These are phyloP conservation scores for Tachysurus fulvidraco DNA, from an alignment of 2,113 vertebrate species.

Conservation along the genomic window DNA sequence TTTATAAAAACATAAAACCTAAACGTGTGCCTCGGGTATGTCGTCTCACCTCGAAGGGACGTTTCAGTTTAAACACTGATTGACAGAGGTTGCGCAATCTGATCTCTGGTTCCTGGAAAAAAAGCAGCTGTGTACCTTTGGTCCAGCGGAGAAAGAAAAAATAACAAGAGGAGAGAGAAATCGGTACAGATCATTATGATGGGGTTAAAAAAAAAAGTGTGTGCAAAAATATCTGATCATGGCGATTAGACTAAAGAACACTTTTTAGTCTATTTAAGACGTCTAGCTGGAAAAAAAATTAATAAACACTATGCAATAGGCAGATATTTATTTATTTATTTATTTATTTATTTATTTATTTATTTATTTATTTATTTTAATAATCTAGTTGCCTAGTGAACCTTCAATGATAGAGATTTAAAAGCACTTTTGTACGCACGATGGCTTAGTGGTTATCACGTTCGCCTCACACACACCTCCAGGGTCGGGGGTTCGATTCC, in stretches of 20 bases:
- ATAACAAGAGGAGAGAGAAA: neutral
- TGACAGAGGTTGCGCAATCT: neutral
- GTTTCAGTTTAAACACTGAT: constrained; percentile 31
- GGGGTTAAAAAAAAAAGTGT: neutral
- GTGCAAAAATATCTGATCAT: neutral
- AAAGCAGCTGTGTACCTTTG: constrained; percentile 9
- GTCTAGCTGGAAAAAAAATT: neutral
- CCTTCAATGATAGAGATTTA: too few relatives aligned
- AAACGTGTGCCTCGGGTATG: neutral
- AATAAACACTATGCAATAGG: neutral
- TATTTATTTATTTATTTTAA: neutral
- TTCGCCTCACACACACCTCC: too few relatives aligned
- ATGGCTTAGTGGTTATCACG: too few relatives aligned
- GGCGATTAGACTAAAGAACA: neutral
- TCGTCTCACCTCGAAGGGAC: neutral
- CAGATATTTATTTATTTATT: neutral
- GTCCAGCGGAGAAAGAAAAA: neutral
- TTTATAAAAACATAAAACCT: too few relatives aligned
- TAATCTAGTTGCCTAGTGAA: neutral
- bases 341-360: neutral
- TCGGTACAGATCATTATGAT: neutral
- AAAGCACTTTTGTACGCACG: too few relatives aligned
- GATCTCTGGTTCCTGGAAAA: neutral
- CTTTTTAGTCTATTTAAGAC: neutral
- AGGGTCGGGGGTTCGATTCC: too few relatives aligned